Evolutionary conservation across 2,113 vertebrate species (phyloP).

Genomic region (Xiphophorus couchianus): DNA sequence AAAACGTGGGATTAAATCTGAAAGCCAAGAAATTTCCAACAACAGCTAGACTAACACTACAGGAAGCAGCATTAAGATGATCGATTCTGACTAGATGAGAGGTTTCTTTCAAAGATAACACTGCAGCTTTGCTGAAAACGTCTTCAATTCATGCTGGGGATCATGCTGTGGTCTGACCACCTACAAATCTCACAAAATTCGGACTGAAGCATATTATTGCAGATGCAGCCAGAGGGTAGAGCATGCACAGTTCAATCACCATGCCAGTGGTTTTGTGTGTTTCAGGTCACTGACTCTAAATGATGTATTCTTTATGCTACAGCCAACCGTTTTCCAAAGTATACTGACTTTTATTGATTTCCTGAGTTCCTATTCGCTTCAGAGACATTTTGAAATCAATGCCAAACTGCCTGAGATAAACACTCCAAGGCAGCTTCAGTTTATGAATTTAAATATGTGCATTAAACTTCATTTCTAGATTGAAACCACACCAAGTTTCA

Average conservation of each 20-base stretch:
- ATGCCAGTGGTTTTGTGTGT: constrained; percentile 6
- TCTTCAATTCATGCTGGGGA: neutral
- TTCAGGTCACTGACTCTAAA: constrained; percentile 20
- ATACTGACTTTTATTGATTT: constrained; percentile 1
- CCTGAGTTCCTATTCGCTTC: neutral
- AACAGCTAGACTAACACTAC: too few relatives aligned
- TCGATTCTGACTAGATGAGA: too few relatives aligned
- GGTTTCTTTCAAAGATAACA: neutral
- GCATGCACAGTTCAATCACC: neutral
- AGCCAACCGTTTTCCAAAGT: neutral
- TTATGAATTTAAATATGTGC: neutral
- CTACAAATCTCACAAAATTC: constrained; percentile 13
- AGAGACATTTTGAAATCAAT: neutral
- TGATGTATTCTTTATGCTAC: constrained; percentile 2
- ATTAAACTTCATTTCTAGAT: neutral
- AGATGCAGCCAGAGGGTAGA: constrained; percentile 11
- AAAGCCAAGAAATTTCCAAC: neutral
- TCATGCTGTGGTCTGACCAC: neutral
- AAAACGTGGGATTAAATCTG: neutral
- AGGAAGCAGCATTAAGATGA: neutral
- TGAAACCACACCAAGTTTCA: neutral
- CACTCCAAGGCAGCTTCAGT: neutral
- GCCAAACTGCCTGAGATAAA: neutral
- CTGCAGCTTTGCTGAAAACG: neutral
- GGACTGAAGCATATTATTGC: neutral